These are phyloP conservation scores for Syngnathoides biaculeatus DNA, from an alignment of 2,113 vertebrate genomes.

Conservation along the genomic window DNA sequence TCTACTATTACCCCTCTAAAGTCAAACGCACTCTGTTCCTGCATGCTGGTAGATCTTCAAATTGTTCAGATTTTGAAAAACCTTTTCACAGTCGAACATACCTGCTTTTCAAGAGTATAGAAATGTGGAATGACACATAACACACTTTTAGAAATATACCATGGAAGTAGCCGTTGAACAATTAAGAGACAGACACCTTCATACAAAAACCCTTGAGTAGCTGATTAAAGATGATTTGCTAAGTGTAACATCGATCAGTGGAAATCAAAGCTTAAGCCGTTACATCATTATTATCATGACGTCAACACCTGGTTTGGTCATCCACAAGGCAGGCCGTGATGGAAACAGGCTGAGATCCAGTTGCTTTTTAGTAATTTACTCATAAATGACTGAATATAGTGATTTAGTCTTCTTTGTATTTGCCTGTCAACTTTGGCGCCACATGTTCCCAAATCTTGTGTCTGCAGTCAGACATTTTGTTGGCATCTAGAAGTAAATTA, in stretches of 20 bases:
- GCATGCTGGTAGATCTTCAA: not conserved
- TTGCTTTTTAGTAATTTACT: slow-evolving; percentile 8
- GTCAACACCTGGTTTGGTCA: not conserved
- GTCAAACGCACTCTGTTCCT: not conserved
- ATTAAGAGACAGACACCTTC: not conserved
- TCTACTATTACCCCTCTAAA: too few species aligned
- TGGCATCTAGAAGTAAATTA: slow-evolving; percentile 2
- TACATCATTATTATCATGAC: not conserved
- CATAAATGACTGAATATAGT: slow-evolving; percentile 2
- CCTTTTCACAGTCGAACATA: not conserved
- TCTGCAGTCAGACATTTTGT: slow-evolving; percentile 3
- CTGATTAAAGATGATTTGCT: not conserved
- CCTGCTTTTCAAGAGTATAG: not conserved
- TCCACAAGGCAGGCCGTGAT: not conserved
- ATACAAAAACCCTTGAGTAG: not conserved
- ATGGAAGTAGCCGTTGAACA: not conserved
- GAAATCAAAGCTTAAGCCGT: not conserved
- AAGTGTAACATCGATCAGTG: not conserved
- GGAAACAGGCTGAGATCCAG: slow-evolving; percentile 7
- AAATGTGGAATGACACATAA: not conserved
- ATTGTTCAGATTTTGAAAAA: too few species aligned
- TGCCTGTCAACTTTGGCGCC: slow-evolving; percentile 7
- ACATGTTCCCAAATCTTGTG: slow-evolving; percentile 5
- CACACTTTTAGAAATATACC: not conserved
- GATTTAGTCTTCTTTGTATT: slow-evolving; percentile 1